phyloP scores from a whole-genome alignment of 2,113 vertebrate species.

The Callorhinus ursinus region DNA sequence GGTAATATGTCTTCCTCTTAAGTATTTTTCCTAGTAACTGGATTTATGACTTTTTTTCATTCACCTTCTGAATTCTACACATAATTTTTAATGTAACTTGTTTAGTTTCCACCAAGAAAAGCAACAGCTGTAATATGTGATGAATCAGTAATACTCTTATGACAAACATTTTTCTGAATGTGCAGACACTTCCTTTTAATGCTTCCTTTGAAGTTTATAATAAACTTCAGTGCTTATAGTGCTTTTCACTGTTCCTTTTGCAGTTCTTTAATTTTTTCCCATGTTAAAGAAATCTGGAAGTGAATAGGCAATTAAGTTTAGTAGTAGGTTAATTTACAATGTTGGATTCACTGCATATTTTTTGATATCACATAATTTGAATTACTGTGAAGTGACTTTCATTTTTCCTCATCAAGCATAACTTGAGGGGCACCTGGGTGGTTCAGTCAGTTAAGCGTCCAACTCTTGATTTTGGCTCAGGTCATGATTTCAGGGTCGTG shows the following conservation, averaged over 20 bases:
- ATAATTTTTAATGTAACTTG: constrained; percentile 24
- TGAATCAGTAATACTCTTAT: not conserved
- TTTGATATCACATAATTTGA: constrained; percentile 20
- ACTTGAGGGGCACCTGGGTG: not conserved
- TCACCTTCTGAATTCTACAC: not conserved
- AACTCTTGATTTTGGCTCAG: not conserved
- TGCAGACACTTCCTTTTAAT: not conserved
- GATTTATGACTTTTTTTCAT: constrained; percentile 4
- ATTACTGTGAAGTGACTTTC: not conserved
- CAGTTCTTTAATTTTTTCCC: not conserved
- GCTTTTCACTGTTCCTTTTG: constrained; percentile 32
- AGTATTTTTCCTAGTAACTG: not conserved
- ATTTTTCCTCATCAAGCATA: not conserved
- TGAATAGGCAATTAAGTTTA: constrained; percentile 19
- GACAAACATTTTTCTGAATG: not conserved
- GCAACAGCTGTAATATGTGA: not conserved
- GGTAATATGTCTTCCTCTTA: constrained; percentile 11
- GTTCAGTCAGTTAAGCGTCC: not conserved
- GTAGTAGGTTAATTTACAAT: not conserved
- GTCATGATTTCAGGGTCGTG: not conserved
- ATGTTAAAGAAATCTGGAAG: not conserved
- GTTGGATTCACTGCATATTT: not conserved
- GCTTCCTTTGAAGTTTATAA: constrained; percentile 36
- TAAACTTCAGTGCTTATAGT: not conserved
- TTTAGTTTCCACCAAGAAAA: constrained; percentile 48